Base-by-base conservation (phyloP, 2,113 vertebrate species). In the Scytalopus superciliaris region DNA sequence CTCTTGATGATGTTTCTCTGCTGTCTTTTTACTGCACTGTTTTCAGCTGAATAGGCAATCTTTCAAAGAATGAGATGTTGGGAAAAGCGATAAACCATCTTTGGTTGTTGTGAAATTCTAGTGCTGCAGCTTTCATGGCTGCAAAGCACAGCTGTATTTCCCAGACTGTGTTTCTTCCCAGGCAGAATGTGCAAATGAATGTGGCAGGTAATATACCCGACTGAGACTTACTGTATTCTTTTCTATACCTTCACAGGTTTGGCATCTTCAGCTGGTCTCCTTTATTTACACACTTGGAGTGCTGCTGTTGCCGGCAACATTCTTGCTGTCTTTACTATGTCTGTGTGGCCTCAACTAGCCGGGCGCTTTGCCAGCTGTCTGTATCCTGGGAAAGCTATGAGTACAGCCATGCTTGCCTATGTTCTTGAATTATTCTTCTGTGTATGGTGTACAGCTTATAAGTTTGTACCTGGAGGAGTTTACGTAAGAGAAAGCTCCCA, bases 391-490 rank as follows among this genome's bases (percentile, higher is more conserved):
- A 97, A 87, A 93, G 73, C 92, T 94, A 98, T 98, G 97, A 95
- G 67, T 63, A 60, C 86, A 37, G 98, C 96, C 70, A 98, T 97
- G 98, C 5, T 90, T 42, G 83, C 95, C 63, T 98, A 96, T 22
- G 27, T 97, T 69, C 86, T 98, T 66, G 97, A 97, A 39, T 59
- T 94, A 18, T 96, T 98, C 94, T 98, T 98, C 91, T 98, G 97
- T 84, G 98, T 97, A 0, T 98, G 98, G 97, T 98, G 97, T 86
- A 98, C 98, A 52, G 98, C 97, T 91, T 98, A 98, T 69, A 98
- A 98, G 83, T 98, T 98, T 94, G 98, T 98, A 42, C 98, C 98
- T 13, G 98, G 98, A 96, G 98, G 98, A 84, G 76, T 96, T 94
- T 98, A 98, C 0, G 28, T 93, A 49, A 96, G 98, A 98, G 98